Conservation (phyloP, 2,113 vertebrate species). For the Eretmochelys imbricata region DNA sequence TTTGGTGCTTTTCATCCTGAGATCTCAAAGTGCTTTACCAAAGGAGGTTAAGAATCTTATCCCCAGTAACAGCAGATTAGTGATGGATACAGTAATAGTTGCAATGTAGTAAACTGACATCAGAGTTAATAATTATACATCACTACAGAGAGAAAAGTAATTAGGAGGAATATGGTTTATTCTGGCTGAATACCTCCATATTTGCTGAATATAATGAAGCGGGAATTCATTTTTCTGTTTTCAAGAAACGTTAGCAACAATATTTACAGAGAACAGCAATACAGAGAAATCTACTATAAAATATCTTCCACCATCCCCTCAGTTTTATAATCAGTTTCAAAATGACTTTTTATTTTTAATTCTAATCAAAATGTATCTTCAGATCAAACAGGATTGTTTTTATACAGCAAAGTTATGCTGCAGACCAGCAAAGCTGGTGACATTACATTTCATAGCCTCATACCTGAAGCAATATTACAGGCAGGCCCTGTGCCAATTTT, state of each 20-base stretch:
- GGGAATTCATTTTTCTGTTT: neutral
- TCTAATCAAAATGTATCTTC: neutral
- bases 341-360: neutral
- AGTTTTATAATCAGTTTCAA: neutral
- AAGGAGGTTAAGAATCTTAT: neutral
- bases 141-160: conserved; percentile 18
- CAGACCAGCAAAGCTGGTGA: neutral
- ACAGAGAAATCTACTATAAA: conserved; percentile 14
- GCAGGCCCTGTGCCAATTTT: neutral
- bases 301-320: neutral
- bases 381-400: neutral
- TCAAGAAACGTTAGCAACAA: neutral
- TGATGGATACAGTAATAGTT: neutral
- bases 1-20: neutral
- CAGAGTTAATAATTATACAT: conserved; percentile 3
- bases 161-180: neutral
- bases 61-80: neutral
- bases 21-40: neutral
- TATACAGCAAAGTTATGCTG: neutral
- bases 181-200: conserved; percentile 10
- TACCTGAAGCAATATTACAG: neutral
- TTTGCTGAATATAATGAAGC: conserved; percentile 24
- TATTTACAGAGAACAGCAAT: conserved; percentile 30
- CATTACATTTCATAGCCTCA: neutral
- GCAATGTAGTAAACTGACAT: conserved; percentile 18